Base-by-base conservation (phyloP, 2,113 vertebrate species). In the Actenoides lindsayi region DNA sequence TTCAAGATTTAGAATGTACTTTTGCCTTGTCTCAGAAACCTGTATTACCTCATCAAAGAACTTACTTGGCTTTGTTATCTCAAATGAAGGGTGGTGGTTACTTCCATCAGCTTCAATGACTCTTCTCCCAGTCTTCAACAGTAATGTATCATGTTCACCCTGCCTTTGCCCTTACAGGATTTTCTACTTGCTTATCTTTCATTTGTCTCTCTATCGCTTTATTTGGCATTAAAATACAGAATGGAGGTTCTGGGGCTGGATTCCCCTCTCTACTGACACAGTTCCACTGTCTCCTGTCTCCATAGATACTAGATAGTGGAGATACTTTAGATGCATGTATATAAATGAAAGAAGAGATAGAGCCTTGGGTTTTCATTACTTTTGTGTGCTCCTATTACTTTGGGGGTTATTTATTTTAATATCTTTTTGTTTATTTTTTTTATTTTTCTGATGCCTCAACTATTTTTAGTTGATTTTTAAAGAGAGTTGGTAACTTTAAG, bases 11-110 rank as follows among this genome's bases (percentile, higher is more conserved):
- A 82, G 75, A 30, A 59, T 80, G 54, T 73, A 65, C 35, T 92
- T 91, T 64, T 93, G 48, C 44, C 75, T 93, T 88, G 57, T 85
- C 90, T 92, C 5, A 18, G 85, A 93, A 92, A 92, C 78, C 48
- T 59, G 23, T 70, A 87, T 84, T 91, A 85, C 84, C 90, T 93
- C 94, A 96, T 96, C 92, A 96, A 91, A 95, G 88, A 88, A 8
- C 59, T 71, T 71, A 35, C 60, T 87, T 95, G 60, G n/a, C 59
- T 93, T 67, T 92, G 54, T 80, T 93, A 85, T 92, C 86, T 90
- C 59, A 83, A 41, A 80, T 86, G 85, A 86, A 88, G 88, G 27
- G 70, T 86, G 83, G 42, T 80, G 63, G 91, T 96, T 95, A 80
- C 85, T 91, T 93, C 87, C 39, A 71, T 46, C 67, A 92, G 67